Conservation (phyloP, 2,113 vertebrate species). For the Cheilinus undulatus region DNA sequence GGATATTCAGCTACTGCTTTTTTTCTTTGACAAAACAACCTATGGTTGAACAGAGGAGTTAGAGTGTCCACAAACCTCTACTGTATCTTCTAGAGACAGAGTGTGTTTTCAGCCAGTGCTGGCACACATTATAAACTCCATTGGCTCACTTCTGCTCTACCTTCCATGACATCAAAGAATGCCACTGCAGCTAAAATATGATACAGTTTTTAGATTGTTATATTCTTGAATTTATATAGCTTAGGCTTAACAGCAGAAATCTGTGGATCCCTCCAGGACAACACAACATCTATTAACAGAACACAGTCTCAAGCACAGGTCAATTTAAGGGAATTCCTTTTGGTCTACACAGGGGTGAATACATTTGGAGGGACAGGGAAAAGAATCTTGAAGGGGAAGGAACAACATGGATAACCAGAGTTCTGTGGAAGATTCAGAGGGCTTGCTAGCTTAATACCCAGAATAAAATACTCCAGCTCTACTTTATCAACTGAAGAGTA, state of each 20-base stretch:
- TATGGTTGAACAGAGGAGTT: background rate
- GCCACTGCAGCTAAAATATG: conserved; percentile 13
- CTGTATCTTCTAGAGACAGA: conserved; percentile 20
- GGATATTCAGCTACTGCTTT: no score
- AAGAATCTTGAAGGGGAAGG: background rate
- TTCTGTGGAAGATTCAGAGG: background rate
- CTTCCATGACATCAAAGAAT: background rate
- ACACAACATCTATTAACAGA: conserved; percentile 9
- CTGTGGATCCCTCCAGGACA: conserved; percentile 43
- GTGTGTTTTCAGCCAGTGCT: background rate
- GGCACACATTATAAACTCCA: conserved; percentile 11
- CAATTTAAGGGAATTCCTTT: background rate
- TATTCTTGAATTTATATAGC: background rate
- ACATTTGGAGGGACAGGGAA: conserved; percentile 4
- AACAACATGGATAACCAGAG: background rate
- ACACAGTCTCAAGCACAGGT: conserved; percentile 19
- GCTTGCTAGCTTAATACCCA: background rate
- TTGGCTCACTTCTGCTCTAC: conserved; percentile 2
- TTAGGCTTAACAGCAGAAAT: conserved; percentile 49
- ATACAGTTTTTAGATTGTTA: background rate
- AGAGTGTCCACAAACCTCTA: conserved; percentile 55
- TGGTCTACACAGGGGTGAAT: conserved; percentile 6
- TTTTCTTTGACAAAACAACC: background rate
- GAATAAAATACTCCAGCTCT: background rate
- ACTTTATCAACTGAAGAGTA: background rate